These are phyloP conservation scores for Campylomormyrus tamandua DNA, from an alignment of 2,113 vertebrate genomes.

Conservation along the genomic window DNA sequence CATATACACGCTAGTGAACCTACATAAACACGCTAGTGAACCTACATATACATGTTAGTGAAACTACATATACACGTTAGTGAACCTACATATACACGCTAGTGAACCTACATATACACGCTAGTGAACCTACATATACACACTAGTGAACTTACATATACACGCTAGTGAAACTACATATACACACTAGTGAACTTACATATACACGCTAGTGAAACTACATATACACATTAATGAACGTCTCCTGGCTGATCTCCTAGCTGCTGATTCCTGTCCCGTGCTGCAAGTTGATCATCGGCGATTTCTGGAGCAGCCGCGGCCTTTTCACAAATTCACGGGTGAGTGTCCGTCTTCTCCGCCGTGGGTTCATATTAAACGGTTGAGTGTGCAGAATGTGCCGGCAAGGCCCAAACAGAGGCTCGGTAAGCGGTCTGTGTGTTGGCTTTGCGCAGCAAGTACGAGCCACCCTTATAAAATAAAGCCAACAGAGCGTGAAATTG, in stretches of 20 bases:
- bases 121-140: too few species aligned
- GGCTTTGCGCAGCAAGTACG: background rate
- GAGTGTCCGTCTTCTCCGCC: constrained; percentile 26
- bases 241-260: background rate
- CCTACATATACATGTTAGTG: background rate
- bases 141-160: background rate
- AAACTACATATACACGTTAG: too few species aligned
- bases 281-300: constrained; percentile 60
- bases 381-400: background rate
- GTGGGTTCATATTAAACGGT: background rate
- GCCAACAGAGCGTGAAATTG: background rate
- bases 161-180: too few species aligned
- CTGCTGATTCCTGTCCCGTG: constrained; percentile 65
- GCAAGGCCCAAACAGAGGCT: background rate
- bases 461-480: background rate
- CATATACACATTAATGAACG: too few species aligned
- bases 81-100: too few species aligned
- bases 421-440: background rate
- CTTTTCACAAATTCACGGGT: constrained; percentile 70
- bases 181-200: too few species aligned
- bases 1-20: too few species aligned
- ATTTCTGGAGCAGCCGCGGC: constrained; percentile 55
- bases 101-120: too few species aligned
- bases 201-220: too few species aligned
- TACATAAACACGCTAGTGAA: too few species aligned